Conservation (phyloP, 2,888 invertebrate species). For the Troides aeacus region DNA sequence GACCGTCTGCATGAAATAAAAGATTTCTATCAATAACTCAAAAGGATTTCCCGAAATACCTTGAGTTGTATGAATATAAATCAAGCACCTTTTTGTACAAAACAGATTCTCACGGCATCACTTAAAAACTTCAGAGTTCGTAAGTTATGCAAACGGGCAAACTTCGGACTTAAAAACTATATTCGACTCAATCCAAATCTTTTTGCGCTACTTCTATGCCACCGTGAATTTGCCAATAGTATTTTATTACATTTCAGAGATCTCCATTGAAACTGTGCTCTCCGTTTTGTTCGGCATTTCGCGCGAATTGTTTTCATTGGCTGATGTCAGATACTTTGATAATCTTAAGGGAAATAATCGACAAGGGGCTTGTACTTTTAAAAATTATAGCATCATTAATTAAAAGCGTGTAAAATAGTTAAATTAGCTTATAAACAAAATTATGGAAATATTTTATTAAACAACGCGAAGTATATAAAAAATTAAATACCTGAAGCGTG, state of each 20-base stretch:
- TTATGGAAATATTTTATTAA: neutral
- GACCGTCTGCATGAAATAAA: neutral
- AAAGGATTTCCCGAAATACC: conserved; percentile 17
- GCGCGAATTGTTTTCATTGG: neutral
- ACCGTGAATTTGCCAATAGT: conserved; percentile 31
- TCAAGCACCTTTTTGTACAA: conserved; percentile 22
- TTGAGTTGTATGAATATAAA: conserved; percentile 29
- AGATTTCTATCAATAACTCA: conserved; percentile 17
- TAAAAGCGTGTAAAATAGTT: neutral
- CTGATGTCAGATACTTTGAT: neutral
- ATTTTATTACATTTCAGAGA: conserved; percentile 25
- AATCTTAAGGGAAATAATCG: neutral
- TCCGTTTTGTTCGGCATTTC: neutral
- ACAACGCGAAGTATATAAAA: neutral
- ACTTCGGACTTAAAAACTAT: conserved; percentile 66
- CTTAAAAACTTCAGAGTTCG: conserved; percentile 64
- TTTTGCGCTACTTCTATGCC: conserved; percentile 70
- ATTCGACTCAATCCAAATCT: conserved; percentile 64
- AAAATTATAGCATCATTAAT: neutral
- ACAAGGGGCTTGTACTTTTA: neutral
- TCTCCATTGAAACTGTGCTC: conserved; percentile 7
- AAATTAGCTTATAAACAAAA: neutral
- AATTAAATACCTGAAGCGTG: neutral
- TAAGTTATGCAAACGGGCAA: conserved; percentile 74
- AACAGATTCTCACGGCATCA: conserved; percentile 54